Evolutionary conservation across 2,113 vertebrate genomes (phyloP).

Genomic region (Ptilonorhynchus violaceus): DNA sequence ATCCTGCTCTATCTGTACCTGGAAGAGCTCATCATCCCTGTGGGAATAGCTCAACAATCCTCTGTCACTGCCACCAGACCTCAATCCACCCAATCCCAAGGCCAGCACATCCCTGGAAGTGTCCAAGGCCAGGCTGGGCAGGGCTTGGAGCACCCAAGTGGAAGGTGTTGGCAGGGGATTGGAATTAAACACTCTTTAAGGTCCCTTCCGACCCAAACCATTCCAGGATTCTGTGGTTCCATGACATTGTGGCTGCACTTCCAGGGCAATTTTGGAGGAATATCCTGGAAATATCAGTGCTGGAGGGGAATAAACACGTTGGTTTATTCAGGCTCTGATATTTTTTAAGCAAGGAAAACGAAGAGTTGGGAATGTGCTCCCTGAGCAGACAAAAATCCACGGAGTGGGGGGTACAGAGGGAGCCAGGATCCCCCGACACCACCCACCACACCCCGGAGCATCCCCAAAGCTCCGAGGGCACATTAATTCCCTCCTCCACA

Average conservation of each 20-base stretch:
- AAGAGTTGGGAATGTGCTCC: not conserved
- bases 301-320: not conserved
- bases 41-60: rapidly evolving
- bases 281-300: not conserved
- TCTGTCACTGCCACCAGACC: rapidly evolving
- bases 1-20: not conserved
- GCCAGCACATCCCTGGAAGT: not conserved
- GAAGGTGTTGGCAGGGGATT: not conserved
- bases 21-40: not conserved
- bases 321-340: not conserved
- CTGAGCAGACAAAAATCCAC: not conserved
- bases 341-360: not conserved
- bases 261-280: rapidly evolving
- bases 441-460: rapidly evolving
- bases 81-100: rapidly evolving
- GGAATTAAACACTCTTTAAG: rapidly evolving
- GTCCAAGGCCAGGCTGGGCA: rapidly evolving
- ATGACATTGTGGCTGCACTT: rapidly evolving
- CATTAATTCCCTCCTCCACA: not conserved
- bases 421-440: not conserved
- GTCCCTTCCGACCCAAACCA: not conserved
- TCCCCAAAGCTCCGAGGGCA: rapidly evolving
- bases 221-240: not conserved
- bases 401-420: not conserved
- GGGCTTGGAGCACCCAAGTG: not conserved